Base-by-base conservation (phyloP, 2,113 vertebrate species). In the Trichomycterus rosablanca region DNA sequence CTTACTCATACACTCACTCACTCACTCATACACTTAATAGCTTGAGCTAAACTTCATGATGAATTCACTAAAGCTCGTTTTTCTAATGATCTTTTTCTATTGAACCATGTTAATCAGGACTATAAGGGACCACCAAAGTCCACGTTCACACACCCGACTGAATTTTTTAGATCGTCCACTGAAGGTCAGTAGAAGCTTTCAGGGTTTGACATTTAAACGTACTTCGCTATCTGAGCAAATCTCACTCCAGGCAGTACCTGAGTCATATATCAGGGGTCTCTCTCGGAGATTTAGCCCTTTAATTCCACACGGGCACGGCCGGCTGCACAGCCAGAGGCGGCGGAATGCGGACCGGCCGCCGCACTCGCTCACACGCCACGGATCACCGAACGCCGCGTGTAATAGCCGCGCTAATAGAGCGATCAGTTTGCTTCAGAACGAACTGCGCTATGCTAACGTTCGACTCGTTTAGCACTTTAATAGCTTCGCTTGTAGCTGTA, bases 391-490 rank as follows among this genome's bases (percentile, higher is more conserved):
- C 12, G 22, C 42, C 42, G 16, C 22, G 7, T 12, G 7, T 34
- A 43, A 44, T 8, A 2, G 24, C n/a, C 15, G 18, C 0, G 4
- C 11, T 55, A 64, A 52, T 46, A 46, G 55, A 64, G 32, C 12
- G 22, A 54, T 63, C 28, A 34, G 45, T 63, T 64, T 55, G 16
- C 18, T 55, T 53, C 22, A 37, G 43, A 5, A 24, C 10, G 45
- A 55, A 39, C n/a, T 26, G 35, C 35, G 37, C 51, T 18, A 9
- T 18, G 46, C 7, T 23, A 7, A 34, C 11, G 11, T 23, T 9
- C 7, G 43, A 26, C 42, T 56, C 32, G 39, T 64, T 55, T 64
- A 64, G 56, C 2, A 20, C 39, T 46, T 42, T 28, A 54, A 55
- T 56, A 46, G 43, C 10, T 19, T 64, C 10, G 44, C 30, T 39